phyloP scores from a whole-genome alignment of 1,140 invertebrate genomes.

The Bombus vancouverensis region DNA sequence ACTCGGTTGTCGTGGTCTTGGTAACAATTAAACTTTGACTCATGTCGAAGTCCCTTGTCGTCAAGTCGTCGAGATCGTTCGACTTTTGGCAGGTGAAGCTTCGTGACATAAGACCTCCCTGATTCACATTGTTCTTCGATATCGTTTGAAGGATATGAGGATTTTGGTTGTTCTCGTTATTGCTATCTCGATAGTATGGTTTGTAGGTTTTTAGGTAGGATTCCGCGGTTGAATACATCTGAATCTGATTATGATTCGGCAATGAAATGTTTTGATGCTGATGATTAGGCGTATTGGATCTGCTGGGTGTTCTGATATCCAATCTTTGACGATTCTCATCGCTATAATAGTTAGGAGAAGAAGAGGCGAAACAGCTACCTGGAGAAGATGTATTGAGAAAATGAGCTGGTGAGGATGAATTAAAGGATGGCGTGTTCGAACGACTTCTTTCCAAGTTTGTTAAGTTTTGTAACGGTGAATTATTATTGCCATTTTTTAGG shows the following conservation, averaged over 20 bases:
- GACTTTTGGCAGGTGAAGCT: constrained; percentile 74
- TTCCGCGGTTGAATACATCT: constrained; percentile 69
- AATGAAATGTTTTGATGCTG: constrained; percentile 59
- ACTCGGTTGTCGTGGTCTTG: constrained; percentile 80
- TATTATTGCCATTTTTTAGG: constrained; percentile 52
- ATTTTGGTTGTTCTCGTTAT: constrained; percentile 67
- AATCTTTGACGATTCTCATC: constrained; percentile 59
- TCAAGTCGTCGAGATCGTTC: constrained; percentile 71
- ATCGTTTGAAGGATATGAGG: constrained; percentile 21
- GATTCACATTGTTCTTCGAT: constrained; percentile 45
- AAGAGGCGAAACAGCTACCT: constrained; percentile 28
- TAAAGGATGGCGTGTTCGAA: constrained; percentile 68
- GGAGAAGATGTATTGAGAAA: constrained; percentile 59
- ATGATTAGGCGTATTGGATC: constrained; percentile 66
- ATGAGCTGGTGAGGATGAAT: constrained; percentile 18
- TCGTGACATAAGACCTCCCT: constrained; percentile 73
- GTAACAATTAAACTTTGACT: constrained; percentile 80
- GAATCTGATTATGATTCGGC: constrained; percentile 74
- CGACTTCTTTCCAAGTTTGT: constrained; percentile 75
- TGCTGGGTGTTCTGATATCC: constrained; percentile 47
- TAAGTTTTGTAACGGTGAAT: constrained; percentile 73
- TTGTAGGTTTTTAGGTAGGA: constrained; percentile 73
- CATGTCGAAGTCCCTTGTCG: constrained; percentile 77
- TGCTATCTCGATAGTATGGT: constrained; percentile 67
- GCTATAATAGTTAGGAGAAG: constrained; percentile 33